Evolutionary conservation across 2,888 invertebrate genomes (phyloP), one percentile per base, ranked within the genome.

Genomic region (Helicoverpa assulta): DNA sequence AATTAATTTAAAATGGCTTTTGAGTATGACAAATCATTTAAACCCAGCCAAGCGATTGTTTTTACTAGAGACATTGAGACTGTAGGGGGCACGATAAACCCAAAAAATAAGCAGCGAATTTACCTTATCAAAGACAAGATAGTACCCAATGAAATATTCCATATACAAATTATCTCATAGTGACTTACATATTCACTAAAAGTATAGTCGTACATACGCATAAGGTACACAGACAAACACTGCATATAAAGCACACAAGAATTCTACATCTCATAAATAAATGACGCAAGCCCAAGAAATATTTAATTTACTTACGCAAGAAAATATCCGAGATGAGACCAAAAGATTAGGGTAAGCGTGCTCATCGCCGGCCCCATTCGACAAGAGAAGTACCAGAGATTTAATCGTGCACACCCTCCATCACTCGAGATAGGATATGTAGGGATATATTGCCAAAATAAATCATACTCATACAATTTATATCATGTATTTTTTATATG

Each of bases 381-480:
- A 56, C 58, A 43, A 66, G 55, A 47, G 63, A 74, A 78, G 70
- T 67, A 74, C 62, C 62, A 37, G 57, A 74, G 79, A 78, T 77
- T 74, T 77, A 78, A 77, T 74, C 70, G 68, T 33, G 55, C 59
- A 64, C 70, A 58, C 71, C 74, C 80, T 77, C 80, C 68, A 59
- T 77, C 67, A 69, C 21, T 59, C 51, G 40, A 63, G 60, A 66
- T 65, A 76, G 37, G 56, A 62, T 60, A 64, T 26, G 67, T 62
- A 43, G 63, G 50, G 56, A 79, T 70, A 73, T 77, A 73, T 79
- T 70, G 57, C 73, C 12, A 18, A 54, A 55, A 64, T 79, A 79
- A 53, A 76, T 79, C 73, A 63, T 60, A 63, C 10, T 26, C 21
- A 37, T 51, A 67, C 55, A 67, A 71, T 78, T 64, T 76, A 73